Conservation (phyloP, 2,797 vertebrate genomes). For the Phoebastria nigripes region DNA sequence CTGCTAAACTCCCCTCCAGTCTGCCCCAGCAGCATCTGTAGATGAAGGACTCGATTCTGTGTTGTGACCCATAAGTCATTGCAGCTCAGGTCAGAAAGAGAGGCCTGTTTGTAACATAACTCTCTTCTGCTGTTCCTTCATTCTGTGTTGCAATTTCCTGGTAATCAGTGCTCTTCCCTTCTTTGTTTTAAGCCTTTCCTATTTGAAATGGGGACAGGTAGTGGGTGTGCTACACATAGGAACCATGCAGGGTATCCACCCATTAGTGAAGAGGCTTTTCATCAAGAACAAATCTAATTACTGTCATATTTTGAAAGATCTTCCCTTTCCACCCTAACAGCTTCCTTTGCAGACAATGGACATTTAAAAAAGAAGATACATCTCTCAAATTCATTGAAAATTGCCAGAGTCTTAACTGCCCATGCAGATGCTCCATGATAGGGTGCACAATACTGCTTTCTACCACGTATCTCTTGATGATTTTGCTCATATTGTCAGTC, state of each 20-base stretch:
- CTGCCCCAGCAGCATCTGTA: neutral
- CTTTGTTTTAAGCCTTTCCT: conserved; percentile 61
- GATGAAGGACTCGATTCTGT: neutral
- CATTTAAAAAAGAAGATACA: neutral
- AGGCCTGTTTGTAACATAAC: neutral
- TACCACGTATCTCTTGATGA: neutral
- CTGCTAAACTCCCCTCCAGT: neutral
- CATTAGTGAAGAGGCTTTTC: conserved; percentile 1
- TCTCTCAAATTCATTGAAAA: neutral
- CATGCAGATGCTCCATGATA: neutral
- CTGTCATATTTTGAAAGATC: conserved; percentile 25
- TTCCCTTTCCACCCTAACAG: conserved; percentile 5
- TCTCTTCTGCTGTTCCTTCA: neutral
- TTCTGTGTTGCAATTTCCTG: conserved; percentile 46
- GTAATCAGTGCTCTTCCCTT: conserved; percentile 46
- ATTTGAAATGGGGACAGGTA: neutral
- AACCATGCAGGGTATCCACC: conserved; percentile 3
- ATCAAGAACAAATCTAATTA: conserved; percentile 11
- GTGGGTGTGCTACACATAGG: conserved; percentile 7
- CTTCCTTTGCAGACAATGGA: conserved; percentile 10
- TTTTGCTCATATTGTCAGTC: neutral
- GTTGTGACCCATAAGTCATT: neutral
- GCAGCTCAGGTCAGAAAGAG: neutral
- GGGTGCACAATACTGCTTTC: neutral
- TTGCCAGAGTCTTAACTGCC: neutral